Evolutionary conservation across 2,888 invertebrate species (phyloP).

Genomic region (Sipunculus nudus): DNA sequence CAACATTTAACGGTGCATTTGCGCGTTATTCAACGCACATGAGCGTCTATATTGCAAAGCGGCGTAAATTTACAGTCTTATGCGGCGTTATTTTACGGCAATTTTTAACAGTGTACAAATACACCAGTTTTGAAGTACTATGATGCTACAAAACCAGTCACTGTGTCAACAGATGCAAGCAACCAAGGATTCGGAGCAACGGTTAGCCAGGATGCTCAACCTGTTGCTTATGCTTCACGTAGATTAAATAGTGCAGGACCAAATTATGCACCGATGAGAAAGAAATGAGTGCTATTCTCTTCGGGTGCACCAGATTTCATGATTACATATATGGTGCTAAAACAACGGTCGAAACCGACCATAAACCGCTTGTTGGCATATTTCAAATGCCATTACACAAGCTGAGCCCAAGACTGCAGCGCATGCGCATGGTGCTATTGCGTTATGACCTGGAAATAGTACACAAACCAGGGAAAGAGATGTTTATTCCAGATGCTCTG

Average conservation of each 20-base stretch:
- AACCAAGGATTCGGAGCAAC: constrained; percentile 13
- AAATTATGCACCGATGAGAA: constrained; percentile 12
- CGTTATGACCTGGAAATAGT: constrained; percentile 8
- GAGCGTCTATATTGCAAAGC: no score
- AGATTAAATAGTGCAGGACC: constrained; percentile 8
- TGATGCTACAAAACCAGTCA: constrained; percentile 3
- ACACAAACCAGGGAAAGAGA: constrained; percentile 1
- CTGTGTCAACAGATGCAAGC: constrained; percentile 2
- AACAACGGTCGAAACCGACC: constrained; percentile 26
- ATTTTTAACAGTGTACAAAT: no score
- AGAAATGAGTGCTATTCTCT: constrained; percentile 1
- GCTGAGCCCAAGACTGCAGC: constrained; percentile 35
- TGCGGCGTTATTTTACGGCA: no score
- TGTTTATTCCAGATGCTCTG: constrained; percentile 5
- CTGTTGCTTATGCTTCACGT: constrained; percentile 36
- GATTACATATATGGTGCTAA: constrained; percentile 8
- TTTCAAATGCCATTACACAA: constrained; percentile 27
- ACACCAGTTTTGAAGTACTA: constrained; percentile 17
- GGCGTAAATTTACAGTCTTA: no score
- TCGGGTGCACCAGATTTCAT: constrained; percentile 5
- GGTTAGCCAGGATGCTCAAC: constrained; percentile 19
- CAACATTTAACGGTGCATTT: no score
- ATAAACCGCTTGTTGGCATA: constrained; percentile 39
- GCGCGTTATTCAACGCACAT: no score
- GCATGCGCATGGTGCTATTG: constrained; percentile 40